Conservation (phyloP, 2,797 vertebrate species). For the Serranus cabrilla region DNA sequence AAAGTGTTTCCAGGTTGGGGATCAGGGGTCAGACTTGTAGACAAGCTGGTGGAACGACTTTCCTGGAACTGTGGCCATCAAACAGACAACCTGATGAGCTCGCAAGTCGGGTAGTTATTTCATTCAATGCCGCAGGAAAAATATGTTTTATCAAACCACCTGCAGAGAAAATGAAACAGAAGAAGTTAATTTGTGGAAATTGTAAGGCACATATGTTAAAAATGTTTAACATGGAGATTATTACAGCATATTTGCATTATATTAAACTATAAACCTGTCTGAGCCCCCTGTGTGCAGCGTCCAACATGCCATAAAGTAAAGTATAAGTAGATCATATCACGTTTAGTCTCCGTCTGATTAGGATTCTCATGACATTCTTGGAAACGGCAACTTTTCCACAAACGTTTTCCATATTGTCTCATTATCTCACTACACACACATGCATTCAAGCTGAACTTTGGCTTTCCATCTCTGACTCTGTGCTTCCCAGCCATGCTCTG, state of each 20-base stretch:
- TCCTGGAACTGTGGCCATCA: slow-evolving; percentile 50
- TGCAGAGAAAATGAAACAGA: slow-evolving; percentile 33
- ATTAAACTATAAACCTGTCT: slow-evolving; percentile 15
- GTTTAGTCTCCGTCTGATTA: slow-evolving; percentile 34
- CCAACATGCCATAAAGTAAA: slow-evolving; percentile 28
- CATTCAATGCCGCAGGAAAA: slow-evolving; percentile 1
- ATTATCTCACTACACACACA: slow-evolving; percentile 37
- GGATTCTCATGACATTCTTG: slow-evolving; percentile 47
- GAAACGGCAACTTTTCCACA: slow-evolving; percentile 43
- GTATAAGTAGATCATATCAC: slow-evolving; percentile 6
- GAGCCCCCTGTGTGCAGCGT: slow-evolving; percentile 3
- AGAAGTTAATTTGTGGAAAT: not conserved
- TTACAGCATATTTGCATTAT: slow-evolving; percentile 1
- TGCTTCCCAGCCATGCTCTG: slow-evolving; percentile 1
- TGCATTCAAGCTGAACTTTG: slow-evolving; percentile 12
- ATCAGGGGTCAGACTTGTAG: slow-evolving; percentile 48
- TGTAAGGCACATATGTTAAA: not conserved
- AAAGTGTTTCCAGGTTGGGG: slow-evolving; percentile 42
- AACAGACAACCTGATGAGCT: slow-evolving; percentile 11
- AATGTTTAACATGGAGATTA: not conserved
- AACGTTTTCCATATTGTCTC: slow-evolving; percentile 52
- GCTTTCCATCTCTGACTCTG: slow-evolving; percentile 7
- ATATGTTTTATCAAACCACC: slow-evolving; percentile 4
- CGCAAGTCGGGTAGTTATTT: slow-evolving; percentile 26
- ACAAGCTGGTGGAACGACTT: slow-evolving; percentile 28